Base-by-base conservation (phyloP, 35 echinoderm and acorn worm species). In the Heliocidaris tuberculata region DNA sequence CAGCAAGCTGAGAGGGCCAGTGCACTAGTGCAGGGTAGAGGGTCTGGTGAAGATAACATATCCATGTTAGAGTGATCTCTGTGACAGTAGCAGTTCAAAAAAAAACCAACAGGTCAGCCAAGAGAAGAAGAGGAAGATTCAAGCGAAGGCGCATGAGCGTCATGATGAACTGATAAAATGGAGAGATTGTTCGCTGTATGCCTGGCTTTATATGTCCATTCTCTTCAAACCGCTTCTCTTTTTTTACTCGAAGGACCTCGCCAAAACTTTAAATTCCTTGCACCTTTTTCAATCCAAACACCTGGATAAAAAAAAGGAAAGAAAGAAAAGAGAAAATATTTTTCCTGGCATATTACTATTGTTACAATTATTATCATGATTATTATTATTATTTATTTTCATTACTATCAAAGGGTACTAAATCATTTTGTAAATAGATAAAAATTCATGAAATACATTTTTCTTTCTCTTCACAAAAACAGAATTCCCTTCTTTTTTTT, bases 71-170 rank as follows among this genome's bases (percentile, higher is more conserved):
- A 13, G 93, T 94, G 24, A 90, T 89, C 54, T 50, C 59, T 30
- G 95, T 88, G 6, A 96, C 95, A 60, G 29, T 90, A 47, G 93
- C 47, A 35, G 78, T 30, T 19, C 86, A 59, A 7, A 96, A 85
- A 16, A 49, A 24, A 31, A n/a, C n/a, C n/a, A 96, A 96, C 85
- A 96, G 54, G 35, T 96, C 95, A 47, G 92, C 95, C 85, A 96
- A 32, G 10, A 96, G 30, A 10, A 93, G 78, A 6, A 90, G 48
- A 11, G 86, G 93, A 27, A 96, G 32, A 49, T 94, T 88, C 7
- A 96, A 85, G 7, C 88, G 93, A 2, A 96, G 48, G 32, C 95
- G 78, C 32, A 96, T 56, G 13, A 96, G n/a, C 12, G 85, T 89
- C 78, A 96, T 70, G 49, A 96, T 17, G 47, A 96, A 96, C 59